A percentile compares a stretch with the other conserved stretches of the same genome.
Conservation (phyloP, 2,888 invertebrate genomes). For the Taenaris catops region DNA sequence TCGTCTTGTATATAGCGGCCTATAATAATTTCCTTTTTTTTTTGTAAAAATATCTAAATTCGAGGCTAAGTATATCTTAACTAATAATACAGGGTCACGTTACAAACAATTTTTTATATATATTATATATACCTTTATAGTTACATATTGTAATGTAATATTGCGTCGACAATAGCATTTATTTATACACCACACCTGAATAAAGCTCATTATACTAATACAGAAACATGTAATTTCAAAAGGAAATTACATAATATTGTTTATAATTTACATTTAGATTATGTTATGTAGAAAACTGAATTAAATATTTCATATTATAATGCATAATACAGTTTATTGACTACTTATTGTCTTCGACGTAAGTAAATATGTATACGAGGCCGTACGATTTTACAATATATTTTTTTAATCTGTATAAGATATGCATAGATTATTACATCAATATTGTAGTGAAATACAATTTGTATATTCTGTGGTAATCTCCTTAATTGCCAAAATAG, state of each 20-base stretch:
- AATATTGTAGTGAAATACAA: constrained; percentile 29
- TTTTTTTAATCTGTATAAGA: constrained; percentile 19
- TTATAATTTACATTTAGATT: constrained; percentile 22
- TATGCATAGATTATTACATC: constrained; percentile 19
- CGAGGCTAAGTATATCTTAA: constrained; percentile 59
- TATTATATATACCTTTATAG: constrained; percentile 42
- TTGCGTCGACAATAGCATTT: constrained; percentile 51
- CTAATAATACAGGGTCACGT: constrained; percentile 63
- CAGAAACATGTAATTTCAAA: constrained; percentile 19
- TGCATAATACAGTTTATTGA: constrained; percentile 36
- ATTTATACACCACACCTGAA: constrained; percentile 74
- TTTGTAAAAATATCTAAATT: constrained; percentile 46
- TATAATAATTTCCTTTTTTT: too few species aligned
- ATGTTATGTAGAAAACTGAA: constrained; percentile 23
- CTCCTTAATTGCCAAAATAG: constrained; percentile 79
- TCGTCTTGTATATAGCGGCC: constrained; percentile 51
- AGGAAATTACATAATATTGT: constrained; percentile 18
- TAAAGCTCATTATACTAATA: constrained; percentile 59
- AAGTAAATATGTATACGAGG: constrained; percentile 17
- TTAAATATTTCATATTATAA: constrained; percentile 23
- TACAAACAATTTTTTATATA: constrained; percentile 51
- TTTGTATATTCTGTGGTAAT: constrained; percentile 69
- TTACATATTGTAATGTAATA: constrained; percentile 34
- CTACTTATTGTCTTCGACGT: constrained; percentile 13
- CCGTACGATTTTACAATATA: constrained; percentile 14